Conservation (phyloP, 2,113 vertebrate genomes). For the Amphilophus citrinellus region DNA sequence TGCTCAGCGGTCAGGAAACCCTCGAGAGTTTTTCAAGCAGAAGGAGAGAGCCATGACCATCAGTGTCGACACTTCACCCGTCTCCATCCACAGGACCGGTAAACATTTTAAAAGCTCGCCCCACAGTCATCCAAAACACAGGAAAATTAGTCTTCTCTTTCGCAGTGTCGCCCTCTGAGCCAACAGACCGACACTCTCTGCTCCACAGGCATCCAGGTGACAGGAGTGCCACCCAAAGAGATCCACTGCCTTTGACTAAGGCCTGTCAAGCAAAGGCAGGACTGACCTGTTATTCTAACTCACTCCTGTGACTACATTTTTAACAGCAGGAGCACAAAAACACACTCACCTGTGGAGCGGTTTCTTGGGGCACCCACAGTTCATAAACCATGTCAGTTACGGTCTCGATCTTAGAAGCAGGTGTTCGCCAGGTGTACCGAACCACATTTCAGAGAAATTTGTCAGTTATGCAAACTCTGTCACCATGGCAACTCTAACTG, state of each 20-base stretch:
- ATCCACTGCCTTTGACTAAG: not conserved
- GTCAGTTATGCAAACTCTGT: not conserved
- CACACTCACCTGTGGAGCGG: too few relatives aligned
- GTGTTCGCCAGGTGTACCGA: too few relatives aligned
- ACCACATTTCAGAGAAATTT: too few relatives aligned
- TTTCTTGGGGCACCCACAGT: not conserved
- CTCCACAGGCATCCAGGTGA: not conserved
- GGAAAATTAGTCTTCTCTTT: not conserved
- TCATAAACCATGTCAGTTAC: not conserved
- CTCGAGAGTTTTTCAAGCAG: conserved; percentile 94
- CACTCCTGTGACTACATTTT: not conserved
- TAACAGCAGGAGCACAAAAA: not conserved
- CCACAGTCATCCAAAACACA: not conserved
- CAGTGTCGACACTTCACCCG: conserved; percentile 86
- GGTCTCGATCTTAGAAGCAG: too few relatives aligned
- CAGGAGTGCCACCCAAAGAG: not conserved
- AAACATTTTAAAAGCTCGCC: conserved; percentile 49
- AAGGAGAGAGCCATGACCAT: conserved; percentile 88
- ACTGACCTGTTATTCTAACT: not conserved
- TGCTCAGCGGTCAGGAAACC: conserved; percentile 93
- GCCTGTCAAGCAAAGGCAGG: too few relatives aligned
- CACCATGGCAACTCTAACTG: not conserved
- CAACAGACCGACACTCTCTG: not conserved
- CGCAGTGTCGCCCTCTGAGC: not conserved
- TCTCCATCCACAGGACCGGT: conserved; percentile 90